phyloP scores from a whole-genome alignment of 2,113 vertebrate genomes.

The Zootoca vivipara region DNA sequence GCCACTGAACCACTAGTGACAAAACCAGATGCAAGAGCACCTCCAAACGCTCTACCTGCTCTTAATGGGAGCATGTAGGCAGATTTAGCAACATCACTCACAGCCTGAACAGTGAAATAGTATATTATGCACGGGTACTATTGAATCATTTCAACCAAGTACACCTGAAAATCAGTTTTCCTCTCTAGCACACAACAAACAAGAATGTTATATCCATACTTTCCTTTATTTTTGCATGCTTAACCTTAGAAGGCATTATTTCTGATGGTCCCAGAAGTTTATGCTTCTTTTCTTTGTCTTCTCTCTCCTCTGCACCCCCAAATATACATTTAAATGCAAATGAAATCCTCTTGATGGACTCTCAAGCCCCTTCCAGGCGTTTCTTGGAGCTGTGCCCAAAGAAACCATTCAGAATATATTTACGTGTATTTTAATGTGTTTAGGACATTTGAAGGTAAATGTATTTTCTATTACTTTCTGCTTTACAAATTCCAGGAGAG shows the following conservation, averaged over 20 bases:
- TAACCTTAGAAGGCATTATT: not conserved
- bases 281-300: not conserved
- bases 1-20: too few relatives aligned
- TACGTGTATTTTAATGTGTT: not conserved
- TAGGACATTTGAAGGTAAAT: conserved; percentile 13
- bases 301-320: not conserved
- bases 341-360: not conserved
- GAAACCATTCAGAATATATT: not conserved
- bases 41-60: too few relatives aligned
- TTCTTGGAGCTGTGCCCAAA: fast-evolving
- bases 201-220: not conserved
- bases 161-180: not conserved
- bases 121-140: not conserved
- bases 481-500: conserved; percentile 12
- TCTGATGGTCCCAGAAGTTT: not conserved
- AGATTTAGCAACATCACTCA: too few relatives aligned
- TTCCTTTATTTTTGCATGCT: not conserved
- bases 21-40: too few relatives aligned
- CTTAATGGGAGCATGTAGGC: too few relatives aligned
- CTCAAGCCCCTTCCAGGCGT: not conserved
- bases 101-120: not conserved
- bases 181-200: not conserved
- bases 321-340: not conserved
- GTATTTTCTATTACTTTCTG: not conserved
- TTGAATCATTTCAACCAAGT: not conserved